A percentile compares a stretch with the other conserved stretches of the same genome.
phyloP scores from a whole-genome alignment of 2,797 vertebrate species.

The Forpus xanthops region DNA sequence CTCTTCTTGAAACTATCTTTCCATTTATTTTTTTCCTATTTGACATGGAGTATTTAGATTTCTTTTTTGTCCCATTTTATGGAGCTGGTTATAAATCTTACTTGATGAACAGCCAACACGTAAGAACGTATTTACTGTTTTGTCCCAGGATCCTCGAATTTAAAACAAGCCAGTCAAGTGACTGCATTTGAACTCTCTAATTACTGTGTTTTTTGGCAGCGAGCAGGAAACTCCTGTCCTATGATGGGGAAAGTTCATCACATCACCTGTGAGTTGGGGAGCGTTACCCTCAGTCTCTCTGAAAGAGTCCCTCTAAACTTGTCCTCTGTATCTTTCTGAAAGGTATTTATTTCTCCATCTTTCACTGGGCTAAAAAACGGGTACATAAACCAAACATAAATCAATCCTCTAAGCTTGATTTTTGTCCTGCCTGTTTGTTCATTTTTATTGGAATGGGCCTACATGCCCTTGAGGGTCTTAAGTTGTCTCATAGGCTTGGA shows the following conservation, averaged over 20 bases:
- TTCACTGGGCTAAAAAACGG: not conserved
- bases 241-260: not conserved
- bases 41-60: not conserved
- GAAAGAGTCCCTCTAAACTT: not conserved
- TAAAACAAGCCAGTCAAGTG: not conserved
- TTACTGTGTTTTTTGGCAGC: not conserved
- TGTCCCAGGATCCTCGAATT: not conserved
- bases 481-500: not conserved
- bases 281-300: not conserved
- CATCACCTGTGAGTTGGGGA: not conserved
- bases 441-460: not conserved
- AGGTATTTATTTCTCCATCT: not conserved
- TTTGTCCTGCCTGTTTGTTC: not conserved
- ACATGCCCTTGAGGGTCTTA: not conserved
- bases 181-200: not conserved
- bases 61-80: not conserved
- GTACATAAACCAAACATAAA: not conserved
- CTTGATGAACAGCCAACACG: not conserved
- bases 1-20: not conserved
- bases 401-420: fast-evolving
- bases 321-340: not conserved
- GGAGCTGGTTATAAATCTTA: not conserved
- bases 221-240: not conserved
- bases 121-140: not conserved
- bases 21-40: not conserved